Conservation (phyloP, 2,797 vertebrate genomes). For the Sebastes itinus region DNA sequence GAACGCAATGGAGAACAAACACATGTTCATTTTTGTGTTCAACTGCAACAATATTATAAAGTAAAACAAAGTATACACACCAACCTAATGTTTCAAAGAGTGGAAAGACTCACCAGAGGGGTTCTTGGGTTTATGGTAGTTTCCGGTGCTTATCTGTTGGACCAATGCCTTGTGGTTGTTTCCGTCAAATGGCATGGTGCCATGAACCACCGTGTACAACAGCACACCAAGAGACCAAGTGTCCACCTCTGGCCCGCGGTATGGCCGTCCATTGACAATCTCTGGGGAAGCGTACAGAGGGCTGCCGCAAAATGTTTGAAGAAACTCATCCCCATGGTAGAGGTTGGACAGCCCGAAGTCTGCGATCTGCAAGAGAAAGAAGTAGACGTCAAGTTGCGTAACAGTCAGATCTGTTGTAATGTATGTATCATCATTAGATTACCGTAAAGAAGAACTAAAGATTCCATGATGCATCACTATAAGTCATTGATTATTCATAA, state of each 20-base stretch:
- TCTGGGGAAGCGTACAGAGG: slow-evolving; percentile 96
- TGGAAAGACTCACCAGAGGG: slow-evolving; percentile 86
- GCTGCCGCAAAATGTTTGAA: slow-evolving; percentile 96
- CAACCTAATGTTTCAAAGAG: background rate
- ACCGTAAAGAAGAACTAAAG: background rate
- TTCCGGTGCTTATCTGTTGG: slow-evolving; percentile 92
- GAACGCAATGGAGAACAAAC: slow-evolving; percentile 2
- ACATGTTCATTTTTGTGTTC: background rate
- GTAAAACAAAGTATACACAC: background rate
- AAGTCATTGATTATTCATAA: background rate
- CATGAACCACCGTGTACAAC: slow-evolving; percentile 94
- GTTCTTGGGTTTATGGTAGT: slow-evolving; percentile 90
- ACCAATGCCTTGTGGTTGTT: slow-evolving; percentile 91
- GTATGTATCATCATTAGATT: background rate
- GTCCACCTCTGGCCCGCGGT: slow-evolving; percentile 96
- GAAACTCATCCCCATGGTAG: slow-evolving; percentile 88
- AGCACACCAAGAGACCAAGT: slow-evolving; percentile 97
- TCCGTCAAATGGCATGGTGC: slow-evolving; percentile 95
- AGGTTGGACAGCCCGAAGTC: slow-evolving; percentile 97
- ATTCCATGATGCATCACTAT: background rate
- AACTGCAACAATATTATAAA: background rate
- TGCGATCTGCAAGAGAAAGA: slow-evolving; percentile 85
- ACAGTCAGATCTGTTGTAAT: background rate
- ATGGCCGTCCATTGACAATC: slow-evolving; percentile 95
- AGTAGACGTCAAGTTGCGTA: background rate